Conservation (phyloP, 2,113 vertebrate species). For the Tachysurus vachellii region DNA sequence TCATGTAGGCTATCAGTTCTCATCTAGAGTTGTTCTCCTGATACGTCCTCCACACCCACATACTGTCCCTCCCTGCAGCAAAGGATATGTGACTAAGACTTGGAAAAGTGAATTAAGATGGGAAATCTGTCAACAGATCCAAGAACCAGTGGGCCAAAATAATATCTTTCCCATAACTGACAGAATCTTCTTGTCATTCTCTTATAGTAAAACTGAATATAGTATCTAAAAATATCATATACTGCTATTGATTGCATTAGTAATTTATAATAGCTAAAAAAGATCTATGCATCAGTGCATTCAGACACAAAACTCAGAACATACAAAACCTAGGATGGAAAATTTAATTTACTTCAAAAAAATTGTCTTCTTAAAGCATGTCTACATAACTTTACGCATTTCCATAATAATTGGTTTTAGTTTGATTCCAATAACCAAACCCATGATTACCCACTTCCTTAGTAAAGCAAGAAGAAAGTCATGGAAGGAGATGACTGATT, state of each 20-base stretch:
- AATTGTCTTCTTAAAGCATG: background rate
- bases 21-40: background rate
- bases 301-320: background rate
- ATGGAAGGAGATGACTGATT: conserved; percentile 11
- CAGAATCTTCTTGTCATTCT: background rate
- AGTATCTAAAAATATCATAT: background rate
- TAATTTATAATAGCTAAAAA: background rate
- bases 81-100: background rate
- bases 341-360: background rate
- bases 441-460: conserved; percentile 17
- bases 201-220: background rate
- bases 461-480: conserved; percentile 9
- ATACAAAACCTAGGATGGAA: background rate
- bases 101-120: background rate
- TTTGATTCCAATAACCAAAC: conserved; percentile 1
- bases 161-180: background rate
- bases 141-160: background rate
- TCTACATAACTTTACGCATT: background rate
- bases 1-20: conserved; percentile 1
- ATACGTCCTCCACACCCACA: conserved; percentile 32
- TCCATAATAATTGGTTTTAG: background rate
- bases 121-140: background rate
- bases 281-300: background rate
- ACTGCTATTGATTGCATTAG: no score
- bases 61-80: conserved; percentile 22